Evolutionary conservation across 1,140 invertebrate species (phyloP).

Genomic region (Chlorops oryzae): DNA sequence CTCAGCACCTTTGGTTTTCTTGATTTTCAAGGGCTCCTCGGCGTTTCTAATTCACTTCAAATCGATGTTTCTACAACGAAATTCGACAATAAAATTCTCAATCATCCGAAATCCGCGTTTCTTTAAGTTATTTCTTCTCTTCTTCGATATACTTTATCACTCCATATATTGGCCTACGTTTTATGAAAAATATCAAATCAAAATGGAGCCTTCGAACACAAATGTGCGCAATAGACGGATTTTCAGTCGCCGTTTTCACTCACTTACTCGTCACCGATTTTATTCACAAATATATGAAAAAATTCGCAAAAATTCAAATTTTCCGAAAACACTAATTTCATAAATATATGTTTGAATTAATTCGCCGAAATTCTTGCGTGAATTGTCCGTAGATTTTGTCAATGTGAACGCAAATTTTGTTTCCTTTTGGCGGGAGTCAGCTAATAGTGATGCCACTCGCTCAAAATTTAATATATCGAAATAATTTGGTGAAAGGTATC

Average conservation of each 20-base stretch:
- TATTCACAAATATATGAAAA: constrained; percentile 27
- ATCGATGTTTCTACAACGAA: constrained; percentile 15
- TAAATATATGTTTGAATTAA: constrained; percentile 3
- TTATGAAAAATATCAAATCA: constrained; percentile 32
- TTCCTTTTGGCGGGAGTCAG: background rate
- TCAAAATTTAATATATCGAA: too few species aligned
- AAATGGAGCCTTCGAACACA: constrained; percentile 41
- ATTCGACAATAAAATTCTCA: constrained; percentile 1
- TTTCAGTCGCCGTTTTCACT: constrained; percentile 19
- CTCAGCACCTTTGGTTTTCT: constrained; percentile 6
- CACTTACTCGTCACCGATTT: constrained; percentile 29
- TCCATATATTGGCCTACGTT: constrained; percentile 17
- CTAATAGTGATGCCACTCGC: too few species aligned
- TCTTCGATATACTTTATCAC: constrained; percentile 2
- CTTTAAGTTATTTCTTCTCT: constrained; percentile 3
- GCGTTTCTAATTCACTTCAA: constrained; percentile 4
- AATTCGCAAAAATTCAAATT: constrained; percentile 26
- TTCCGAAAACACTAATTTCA: constrained; percentile 15
- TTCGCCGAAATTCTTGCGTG: constrained; percentile 8
- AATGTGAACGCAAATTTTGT: background rate
- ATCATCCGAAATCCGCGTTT: constrained; percentile 2
- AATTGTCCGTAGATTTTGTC: constrained; percentile 13
- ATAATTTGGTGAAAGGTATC: too few species aligned
- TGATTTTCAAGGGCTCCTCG: constrained; percentile 2
- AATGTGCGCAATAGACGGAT: constrained; percentile 22